These are phyloP conservation scores for Anser brachyrhynchus DNA, from an alignment of 2,113 vertebrate genomes.

Conservation along the genomic window DNA sequence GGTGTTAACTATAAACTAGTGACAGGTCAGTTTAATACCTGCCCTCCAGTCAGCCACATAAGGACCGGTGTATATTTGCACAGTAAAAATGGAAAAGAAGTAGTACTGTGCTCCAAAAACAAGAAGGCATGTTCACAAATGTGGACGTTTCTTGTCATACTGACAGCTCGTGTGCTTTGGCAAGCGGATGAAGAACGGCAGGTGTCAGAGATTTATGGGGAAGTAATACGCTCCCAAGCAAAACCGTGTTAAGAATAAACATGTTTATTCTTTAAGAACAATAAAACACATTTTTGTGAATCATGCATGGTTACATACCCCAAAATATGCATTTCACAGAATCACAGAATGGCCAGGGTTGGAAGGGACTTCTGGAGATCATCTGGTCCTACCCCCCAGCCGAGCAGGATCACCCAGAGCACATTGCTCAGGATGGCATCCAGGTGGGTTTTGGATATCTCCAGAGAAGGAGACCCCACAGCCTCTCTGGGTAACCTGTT, in stretches of 20 bases:
- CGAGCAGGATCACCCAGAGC: too few species aligned
- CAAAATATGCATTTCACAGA: too few species aligned
- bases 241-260: neutral
- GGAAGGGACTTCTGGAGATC: too few species aligned
- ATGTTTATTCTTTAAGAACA: neutral
- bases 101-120: neutral
- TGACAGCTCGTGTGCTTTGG: neutral
- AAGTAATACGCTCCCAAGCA: neutral
- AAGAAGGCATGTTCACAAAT: neutral
- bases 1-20: neutral
- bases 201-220: neutral
- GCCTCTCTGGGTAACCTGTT: too few species aligned
- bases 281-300: neutral
- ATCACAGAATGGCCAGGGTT: too few species aligned
- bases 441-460: too few species aligned
- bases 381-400: too few species aligned
- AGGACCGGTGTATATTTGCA: neutral
- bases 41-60: neutral
- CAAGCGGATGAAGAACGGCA: neutral
- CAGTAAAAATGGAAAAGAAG: neutral
- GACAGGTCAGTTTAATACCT: neutral
- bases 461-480: too few species aligned
- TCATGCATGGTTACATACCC: neutral
- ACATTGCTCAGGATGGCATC: too few species aligned
- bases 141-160: rapidly evolving